A percentile compares a stretch with the other conserved stretches of the same genome.
These are phyloP conservation scores for Steinernema carpocapsae DNA, from an alignment of 2,888 invertebrate genomes.

Conservation along the genomic window DNA sequence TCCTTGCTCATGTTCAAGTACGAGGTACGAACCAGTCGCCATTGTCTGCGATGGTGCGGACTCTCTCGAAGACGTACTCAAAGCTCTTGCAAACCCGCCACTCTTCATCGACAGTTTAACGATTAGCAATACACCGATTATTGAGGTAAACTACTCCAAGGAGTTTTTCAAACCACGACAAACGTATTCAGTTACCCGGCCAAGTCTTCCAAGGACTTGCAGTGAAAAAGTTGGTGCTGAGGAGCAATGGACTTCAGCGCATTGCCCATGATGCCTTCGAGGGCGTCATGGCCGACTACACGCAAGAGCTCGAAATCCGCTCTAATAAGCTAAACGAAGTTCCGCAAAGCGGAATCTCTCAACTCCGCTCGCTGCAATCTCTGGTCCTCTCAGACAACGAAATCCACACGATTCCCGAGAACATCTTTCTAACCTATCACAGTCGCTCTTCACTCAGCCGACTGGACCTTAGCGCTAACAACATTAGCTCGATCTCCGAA, in stretches of 20 bases:
- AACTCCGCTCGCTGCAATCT: constrained; percentile 42
- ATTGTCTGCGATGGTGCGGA: constrained; percentile 61
- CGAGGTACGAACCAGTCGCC: constrained; percentile 59
- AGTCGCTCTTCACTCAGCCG: constrained; percentile 48
- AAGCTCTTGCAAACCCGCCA: constrained; percentile 51
- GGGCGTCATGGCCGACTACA: constrained; percentile 48
- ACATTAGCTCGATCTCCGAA: constrained; percentile 55
- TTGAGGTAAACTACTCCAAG: constrained; percentile 40
- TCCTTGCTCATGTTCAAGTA: constrained; percentile 60
- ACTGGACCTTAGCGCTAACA: constrained; percentile 60
- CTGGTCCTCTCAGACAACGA: constrained; percentile 54
- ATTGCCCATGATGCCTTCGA: constrained; percentile 59
- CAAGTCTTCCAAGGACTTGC: constrained; percentile 57
- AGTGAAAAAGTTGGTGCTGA: constrained; percentile 56
- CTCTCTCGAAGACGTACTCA: constrained; percentile 53
- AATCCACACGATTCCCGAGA: constrained; percentile 54
- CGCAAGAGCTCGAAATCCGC: constrained; percentile 61
- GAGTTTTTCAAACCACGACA: background rate
- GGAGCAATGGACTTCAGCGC: constrained; percentile 58
- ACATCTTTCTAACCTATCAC: constrained; percentile 58
- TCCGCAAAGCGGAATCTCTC: constrained; percentile 31
- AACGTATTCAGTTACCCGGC: constrained; percentile 52
- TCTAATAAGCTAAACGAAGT: constrained; percentile 55
- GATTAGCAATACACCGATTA: constrained; percentile 62
- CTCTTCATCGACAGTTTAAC: constrained; percentile 57